Percentiles rank a stretch among this genome's conserved stretches.
phyloP scores from a whole-genome alignment of 2,113 vertebrate species.

The Procavia capensis region DNA sequence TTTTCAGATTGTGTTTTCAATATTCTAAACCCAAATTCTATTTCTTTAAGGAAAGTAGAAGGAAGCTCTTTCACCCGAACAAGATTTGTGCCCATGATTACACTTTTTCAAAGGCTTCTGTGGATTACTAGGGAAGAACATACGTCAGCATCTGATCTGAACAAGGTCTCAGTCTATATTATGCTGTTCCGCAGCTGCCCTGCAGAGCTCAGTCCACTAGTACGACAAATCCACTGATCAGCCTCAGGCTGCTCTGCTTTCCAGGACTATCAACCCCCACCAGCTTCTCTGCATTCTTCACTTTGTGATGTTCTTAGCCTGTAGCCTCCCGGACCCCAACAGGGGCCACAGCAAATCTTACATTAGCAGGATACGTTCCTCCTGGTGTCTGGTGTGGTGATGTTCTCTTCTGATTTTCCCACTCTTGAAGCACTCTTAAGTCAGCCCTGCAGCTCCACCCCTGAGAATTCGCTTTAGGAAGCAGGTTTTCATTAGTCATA shows the following conservation, averaged over 20 bases:
- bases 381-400: neutral
- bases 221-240: neutral
- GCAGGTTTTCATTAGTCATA: conserved; percentile 42
- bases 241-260: neutral
- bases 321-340: neutral
- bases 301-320: neutral
- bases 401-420: conserved; percentile 18
- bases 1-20: conserved; percentile 1
- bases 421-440: neutral
- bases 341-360: neutral
- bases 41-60: conserved; percentile 30
- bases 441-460: neutral
- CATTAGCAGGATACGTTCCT: neutral
- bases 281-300: neutral
- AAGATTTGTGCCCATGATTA: neutral
- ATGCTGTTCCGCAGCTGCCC: neutral
- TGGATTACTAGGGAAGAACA: neutral
- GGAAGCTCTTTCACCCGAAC: neutral
- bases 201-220: neutral
- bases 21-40: conserved; percentile 3
- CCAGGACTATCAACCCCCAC: neutral
- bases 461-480: neutral
- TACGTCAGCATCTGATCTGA: neutral
- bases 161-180: neutral
- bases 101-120: neutral